Percentiles rank a stretch among this genome's conserved stretches.
phyloP scores from a whole-genome alignment of 2,888 invertebrate species.

The Drosophila testacea region DNA sequence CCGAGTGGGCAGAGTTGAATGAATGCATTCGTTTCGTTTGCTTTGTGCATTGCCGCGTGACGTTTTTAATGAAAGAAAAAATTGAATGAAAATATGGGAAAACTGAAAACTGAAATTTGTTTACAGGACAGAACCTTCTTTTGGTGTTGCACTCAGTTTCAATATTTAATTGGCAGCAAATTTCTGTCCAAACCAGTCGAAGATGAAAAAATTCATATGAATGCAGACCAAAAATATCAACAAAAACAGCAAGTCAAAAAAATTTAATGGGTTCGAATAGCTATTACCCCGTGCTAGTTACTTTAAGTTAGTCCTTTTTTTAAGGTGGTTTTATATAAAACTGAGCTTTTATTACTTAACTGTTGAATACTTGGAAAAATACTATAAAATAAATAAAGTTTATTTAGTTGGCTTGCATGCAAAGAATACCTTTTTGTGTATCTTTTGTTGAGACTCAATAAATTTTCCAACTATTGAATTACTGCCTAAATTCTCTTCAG shows the following conservation, averaged over 20 bases:
- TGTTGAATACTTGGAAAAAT: too few species aligned
- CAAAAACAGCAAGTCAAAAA: neutral
- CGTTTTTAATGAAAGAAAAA: slow-evolving; percentile 55
- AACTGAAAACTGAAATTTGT: slow-evolving; percentile 16
- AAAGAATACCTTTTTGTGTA: too few species aligned
- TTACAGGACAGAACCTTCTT: slow-evolving; percentile 8
- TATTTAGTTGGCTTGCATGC: too few species aligned
- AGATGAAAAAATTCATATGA: slow-evolving; percentile 11
- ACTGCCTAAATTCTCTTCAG: neutral
- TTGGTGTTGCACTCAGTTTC: slow-evolving; percentile 42
- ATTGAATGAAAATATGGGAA: slow-evolving; percentile 14
- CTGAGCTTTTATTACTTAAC: too few species aligned
- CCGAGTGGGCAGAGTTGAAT: slow-evolving; percentile 17
- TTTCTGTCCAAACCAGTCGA: slow-evolving; percentile 34
- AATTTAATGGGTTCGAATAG: slow-evolving; percentile 1
- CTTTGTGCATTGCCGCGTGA: slow-evolving; percentile 54
- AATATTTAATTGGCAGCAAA: slow-evolving; percentile 68
- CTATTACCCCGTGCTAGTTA: slow-evolving; percentile 2
- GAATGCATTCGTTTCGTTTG: slow-evolving; percentile 41
- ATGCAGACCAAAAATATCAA: slow-evolving; percentile 2
- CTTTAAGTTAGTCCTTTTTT: too few species aligned
- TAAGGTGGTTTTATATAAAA: too few species aligned
- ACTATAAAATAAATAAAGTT: too few species aligned
- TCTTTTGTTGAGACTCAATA: too few species aligned
- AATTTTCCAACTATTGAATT: neutral